Base-by-base conservation (phyloP, 2,113 vertebrate species). In the Brachyistius frenatus region DNA sequence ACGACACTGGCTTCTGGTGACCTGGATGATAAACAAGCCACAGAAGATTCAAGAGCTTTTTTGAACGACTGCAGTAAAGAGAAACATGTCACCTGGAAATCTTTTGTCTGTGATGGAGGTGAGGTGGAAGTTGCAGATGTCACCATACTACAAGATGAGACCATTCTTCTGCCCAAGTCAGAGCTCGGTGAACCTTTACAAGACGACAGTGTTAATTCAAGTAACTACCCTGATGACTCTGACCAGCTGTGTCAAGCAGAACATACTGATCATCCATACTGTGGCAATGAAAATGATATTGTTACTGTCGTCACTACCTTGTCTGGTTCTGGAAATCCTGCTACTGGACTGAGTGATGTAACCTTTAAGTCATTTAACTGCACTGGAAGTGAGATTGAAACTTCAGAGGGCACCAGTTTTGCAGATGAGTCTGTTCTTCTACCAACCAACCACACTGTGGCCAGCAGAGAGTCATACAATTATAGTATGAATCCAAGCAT, bases 341-440 rank as follows among this genome's bases (percentile, higher is more conserved):
- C 50, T 3, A 32, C 62, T 31, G 44, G 23, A 49, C 31, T 55
- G 15, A 78, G 10, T 31, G 70, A 89, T 10, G 46, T 90, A 36
- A 92, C 91, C 5, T 87, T 88, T 7, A 91, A 89, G 50, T 88
- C 84, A 13, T 69, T 91, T 13, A 47, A 86, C 66, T 92, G 90
- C 71, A 37, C 66, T 3, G 91, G 89, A 8, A 86, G 77, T 23
- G 88, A 87, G 49, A 52, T 85, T 49, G 78, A 88, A 69, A 75
- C 88, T 72, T 70, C 64, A 56, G 80, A 84, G 23, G 15, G 14
- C 4, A 46, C 62, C 37, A 46, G 36, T 32, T 37, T 47, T 33
- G 16, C 55, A 44, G 74, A 90, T 14, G 68, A 77, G 32, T 81
- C 70, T 0, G 5, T 90, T 76, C 65, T 82, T 67, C 23, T 81